These are phyloP conservation scores for Chromis chromis DNA, from an alignment of 2,797 vertebrate species.

Conservation along the genomic window DNA sequence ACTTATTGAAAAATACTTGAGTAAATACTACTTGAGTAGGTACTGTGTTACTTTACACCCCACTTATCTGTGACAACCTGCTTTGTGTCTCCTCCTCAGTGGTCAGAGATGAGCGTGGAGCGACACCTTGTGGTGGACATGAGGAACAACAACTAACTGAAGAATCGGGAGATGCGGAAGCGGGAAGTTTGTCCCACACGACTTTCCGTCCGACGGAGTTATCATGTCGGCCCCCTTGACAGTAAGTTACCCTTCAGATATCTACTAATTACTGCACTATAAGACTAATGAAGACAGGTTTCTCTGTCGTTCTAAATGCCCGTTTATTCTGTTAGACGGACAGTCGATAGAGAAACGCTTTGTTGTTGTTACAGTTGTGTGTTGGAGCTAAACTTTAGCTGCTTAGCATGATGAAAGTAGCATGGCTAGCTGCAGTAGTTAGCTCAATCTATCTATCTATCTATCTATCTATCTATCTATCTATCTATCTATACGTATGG, in stretches of 20 bases:
- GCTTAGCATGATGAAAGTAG: neutral
- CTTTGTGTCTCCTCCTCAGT: too few relatives aligned
- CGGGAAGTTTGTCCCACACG: slow-evolving; percentile 47
- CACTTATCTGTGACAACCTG: too few relatives aligned
- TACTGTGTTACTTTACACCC: too few relatives aligned
- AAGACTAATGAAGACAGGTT: rapidly evolving
- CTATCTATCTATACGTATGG: too few relatives aligned
- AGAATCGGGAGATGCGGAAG: slow-evolving; percentile 19
- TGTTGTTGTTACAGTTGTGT: neutral
- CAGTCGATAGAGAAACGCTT: neutral
- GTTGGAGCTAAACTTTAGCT: neutral
- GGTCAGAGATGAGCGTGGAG: neutral
- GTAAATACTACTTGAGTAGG: too few relatives aligned
- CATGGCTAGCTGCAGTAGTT: neutral
- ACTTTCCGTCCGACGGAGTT: slow-evolving; percentile 16
- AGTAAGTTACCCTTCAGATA: slow-evolving; percentile 70
- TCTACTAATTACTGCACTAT: rapidly evolving
- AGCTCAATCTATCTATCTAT: too few relatives aligned
- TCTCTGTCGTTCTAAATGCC: rapidly evolving
- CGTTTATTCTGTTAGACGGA: too few relatives aligned
- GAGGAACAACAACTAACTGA: neutral
- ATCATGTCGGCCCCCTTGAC: slow-evolving; percentile 71
- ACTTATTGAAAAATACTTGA: too few relatives aligned
- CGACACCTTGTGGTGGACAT: slow-evolving; percentile 35
- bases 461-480: too few relatives aligned